Evolutionary conservation across 2,113 vertebrate species (phyloP).

Genomic region (Silurus glanis): DNA sequence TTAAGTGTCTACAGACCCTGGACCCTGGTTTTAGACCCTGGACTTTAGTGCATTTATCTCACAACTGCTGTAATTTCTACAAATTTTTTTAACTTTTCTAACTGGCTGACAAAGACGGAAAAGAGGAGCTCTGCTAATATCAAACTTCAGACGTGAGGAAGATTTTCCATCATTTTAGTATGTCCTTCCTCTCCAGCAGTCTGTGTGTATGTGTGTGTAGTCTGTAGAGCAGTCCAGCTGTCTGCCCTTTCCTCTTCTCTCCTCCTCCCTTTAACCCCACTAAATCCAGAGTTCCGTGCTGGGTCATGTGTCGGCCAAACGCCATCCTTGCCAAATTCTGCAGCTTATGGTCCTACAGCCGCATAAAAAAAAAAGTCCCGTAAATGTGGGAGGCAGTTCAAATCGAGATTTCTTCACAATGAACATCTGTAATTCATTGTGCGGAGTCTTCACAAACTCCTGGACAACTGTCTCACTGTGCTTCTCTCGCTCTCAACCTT

Average conservation of each 20-base stretch:
- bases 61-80: background rate
- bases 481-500: slow-evolving; percentile 11
- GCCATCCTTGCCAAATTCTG: slow-evolving; percentile 54
- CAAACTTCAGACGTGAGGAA: slow-evolving; percentile 30
- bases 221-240: slow-evolving; percentile 38
- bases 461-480: slow-evolving; percentile 64
- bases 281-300: slow-evolving; percentile 48
- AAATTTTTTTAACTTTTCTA: background rate
- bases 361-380: slow-evolving; percentile 42
- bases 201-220: slow-evolving; percentile 19
- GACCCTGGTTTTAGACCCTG: too few species aligned
- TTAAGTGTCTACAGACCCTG: too few species aligned
- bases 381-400: slow-evolving; percentile 49
- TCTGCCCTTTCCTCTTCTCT: slow-evolving; percentile 19
- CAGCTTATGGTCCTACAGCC: slow-evolving; percentile 59
- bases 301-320: slow-evolving; percentile 67
- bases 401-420: slow-evolving; percentile 40
- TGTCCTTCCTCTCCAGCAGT: slow-evolving; percentile 14
- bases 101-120: background rate
- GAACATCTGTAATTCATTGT: slow-evolving; percentile 80
- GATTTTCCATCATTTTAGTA: slow-evolving; percentile 34
- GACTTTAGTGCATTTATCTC: background rate
- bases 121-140: background rate
- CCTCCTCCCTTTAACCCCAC: slow-evolving; percentile 48
- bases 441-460: slow-evolving; percentile 66